Base-by-base conservation (phyloP, 2,797 vertebrate genomes). In the Spheniscus humboldti region DNA sequence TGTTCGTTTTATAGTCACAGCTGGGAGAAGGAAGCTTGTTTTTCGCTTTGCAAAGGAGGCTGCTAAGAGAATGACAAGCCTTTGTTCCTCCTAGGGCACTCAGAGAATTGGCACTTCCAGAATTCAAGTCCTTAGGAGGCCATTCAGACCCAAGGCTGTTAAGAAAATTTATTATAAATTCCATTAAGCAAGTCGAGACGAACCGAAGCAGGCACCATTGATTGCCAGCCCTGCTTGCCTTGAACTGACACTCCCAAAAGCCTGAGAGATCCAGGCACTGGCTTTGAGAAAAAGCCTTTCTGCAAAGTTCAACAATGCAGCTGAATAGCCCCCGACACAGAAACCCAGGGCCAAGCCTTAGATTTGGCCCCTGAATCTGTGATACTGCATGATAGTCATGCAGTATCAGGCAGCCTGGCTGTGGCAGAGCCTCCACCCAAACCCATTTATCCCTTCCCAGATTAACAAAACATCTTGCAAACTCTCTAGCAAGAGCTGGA, bases 1-100 rank as follows among this genome's bases (percentile, higher is more conserved):
- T 93, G 74, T 96, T 88, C 56, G 0, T 77, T 95, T 67, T 82
- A 30, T 12, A 82, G 56, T 63, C 75, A 55, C 68, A 48, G 87
- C 84, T 86, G 59, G 62, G 95, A 91, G 72, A 56, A 94, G 96
- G 69, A 88, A 84, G 88, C 75, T 53, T 56, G 62, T 60, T 81
- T 71, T 86, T 47, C 3, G 41, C 80, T 55, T 28, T 90, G 62
- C 28, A 88, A 81, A 95, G 71, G 86, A 91, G 93, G 73, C 75
- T 88, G 84, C 90, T 69, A 56, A n/a, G 68, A 85, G 79, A 94
- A 90, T 83, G 87, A 74, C 79, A 75, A 60, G 94, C 22, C 45
- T 94, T 94, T 96, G 85, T 88, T 96, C 95, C 83, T 94, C 88
- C 82, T 45, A 86, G 90, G 94, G 79, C 3, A n/a, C 92, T 90